Conservation (phyloP, 2,113 vertebrate species). For the Otus sunia region DNA sequence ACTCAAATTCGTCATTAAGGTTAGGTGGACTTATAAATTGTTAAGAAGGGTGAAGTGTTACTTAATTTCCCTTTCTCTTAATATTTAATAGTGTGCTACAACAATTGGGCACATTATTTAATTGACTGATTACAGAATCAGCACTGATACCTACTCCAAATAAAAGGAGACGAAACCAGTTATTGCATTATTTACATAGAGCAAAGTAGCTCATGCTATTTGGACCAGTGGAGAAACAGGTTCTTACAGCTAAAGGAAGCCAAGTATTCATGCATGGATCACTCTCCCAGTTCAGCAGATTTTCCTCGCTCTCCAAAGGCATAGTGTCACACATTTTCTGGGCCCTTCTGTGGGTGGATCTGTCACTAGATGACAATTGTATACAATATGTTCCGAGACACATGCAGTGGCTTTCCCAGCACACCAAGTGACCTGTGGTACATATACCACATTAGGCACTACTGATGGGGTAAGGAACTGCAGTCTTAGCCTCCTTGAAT, state of each 20-base stretch:
- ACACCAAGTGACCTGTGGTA: too few species aligned
- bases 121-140: constrained; percentile 30
- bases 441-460: too few species aligned
- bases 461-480: background rate
- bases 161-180: background rate
- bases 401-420: background rate
- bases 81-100: constrained; percentile 42
- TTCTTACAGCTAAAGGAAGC: background rate
- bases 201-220: background rate
- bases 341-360: background rate
- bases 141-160: background rate
- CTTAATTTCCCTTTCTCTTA: constrained; percentile 62
- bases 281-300: background rate
- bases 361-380: background rate
- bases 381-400: accelerated
- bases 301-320: background rate
- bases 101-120: constrained; percentile 34
- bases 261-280: background rate
- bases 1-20: constrained; percentile 60
- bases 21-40: constrained; percentile 54
- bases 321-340: background rate
- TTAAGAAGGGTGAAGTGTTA: constrained; percentile 62
- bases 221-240: background rate
- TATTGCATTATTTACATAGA: background rate
- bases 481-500: background rate